Evolutionary conservation across 1,140 invertebrate species (phyloP), one percentile per base, ranked within the genome.

Genomic region (Pachyrhynchus sulphureomaculatus): DNA sequence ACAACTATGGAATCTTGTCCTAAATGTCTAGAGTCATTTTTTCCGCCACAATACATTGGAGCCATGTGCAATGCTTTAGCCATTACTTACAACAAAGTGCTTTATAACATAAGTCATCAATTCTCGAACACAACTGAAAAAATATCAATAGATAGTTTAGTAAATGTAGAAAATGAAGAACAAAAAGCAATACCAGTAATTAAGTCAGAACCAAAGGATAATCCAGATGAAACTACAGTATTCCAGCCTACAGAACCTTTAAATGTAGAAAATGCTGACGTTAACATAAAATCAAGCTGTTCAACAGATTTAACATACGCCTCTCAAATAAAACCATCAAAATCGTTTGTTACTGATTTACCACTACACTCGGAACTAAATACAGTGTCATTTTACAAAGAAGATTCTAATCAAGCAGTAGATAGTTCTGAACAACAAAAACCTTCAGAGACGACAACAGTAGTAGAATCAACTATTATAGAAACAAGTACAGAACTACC

Each of bases 21-120:
- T 34, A 20, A 48, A 29, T 61, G 39, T 18, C 41, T 68, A n/a
- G 29, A 74, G 73, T 77, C 59, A 70, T 72, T 89, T 61, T 83
- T 90, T 68, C 79, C 84, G 10, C 68, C 79, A 2, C 84, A 86
- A 63, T 88, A 88, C 70, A 75, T 91, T 47, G 83, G 88, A 9
- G 88, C 88, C n/a, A 76, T 92, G 36, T 93, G 90, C 73, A 89
- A 90, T 72, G 78, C 85, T 32, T 72, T 88, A 17, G 86, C 86
- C 2, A 82, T 85, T 34, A 80, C 81, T 34, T 82, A 87, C 60
- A 83, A 83, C 45, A 86, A 86, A 73, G 82, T 85, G n/a, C 80
- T 83, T n/a, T 73, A 87, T 42, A 88, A 88, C 67, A 79, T 80
- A 2, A 84, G 80, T 62, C 62, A 71, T 29, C 66, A 73, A 29